Evolutionary conservation across 2,888 invertebrate genomes (phyloP), one percentile per base, ranked within the genome.

Genomic region (Protophormia terraenovae): DNA sequence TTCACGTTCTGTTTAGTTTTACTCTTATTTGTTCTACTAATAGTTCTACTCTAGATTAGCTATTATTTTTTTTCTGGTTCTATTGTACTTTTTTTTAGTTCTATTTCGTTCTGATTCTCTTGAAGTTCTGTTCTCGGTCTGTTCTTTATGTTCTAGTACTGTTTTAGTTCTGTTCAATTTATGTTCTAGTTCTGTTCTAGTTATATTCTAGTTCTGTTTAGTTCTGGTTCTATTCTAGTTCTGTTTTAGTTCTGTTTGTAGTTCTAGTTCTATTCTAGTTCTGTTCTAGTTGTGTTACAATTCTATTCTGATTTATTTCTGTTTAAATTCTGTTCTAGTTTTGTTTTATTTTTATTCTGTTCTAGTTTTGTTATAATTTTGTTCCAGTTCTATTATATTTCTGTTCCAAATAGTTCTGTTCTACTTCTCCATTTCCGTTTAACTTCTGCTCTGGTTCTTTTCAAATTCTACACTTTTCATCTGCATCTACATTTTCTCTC

Each of bases 141-240:
- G 55, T 29, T 5, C 27, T 66, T 47, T 66, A 27, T n/a, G 66
- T 66, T 66, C 47, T 66, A 47, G 66, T 60, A 16, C 16, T 60
- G 16, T 60, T 16, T 8, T 58, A 58, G 24, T 58, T 58, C 27
- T 27, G 16, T 38, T 22, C 16, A 3, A 8, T 7, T 41, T 64
- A 12, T 41, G 22, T 38, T 64, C 32, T 64, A 12, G 41, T 41
- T 41, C 41, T 41, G 41, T 12, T 41, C 41, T 41, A 41, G 41
- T 41, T 41, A 10, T 41, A 14, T 41, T 41, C 41, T 41, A 41
- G 41, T 4, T 41, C 41, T 41, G 41, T 41, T 41, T n/a, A n/a
- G n/a, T n/a, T n/a, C n/a, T n/a, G n/a, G 41, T 41, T 41, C 41
- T 41, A 14, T 41, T 41, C 41, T 41, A 41, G 41, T 41, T 41